Evolutionary conservation across 2,888 invertebrate genomes (phyloP), one percentile per base, ranked within the genome.

Genomic region (Seladonia tumulorum): DNA sequence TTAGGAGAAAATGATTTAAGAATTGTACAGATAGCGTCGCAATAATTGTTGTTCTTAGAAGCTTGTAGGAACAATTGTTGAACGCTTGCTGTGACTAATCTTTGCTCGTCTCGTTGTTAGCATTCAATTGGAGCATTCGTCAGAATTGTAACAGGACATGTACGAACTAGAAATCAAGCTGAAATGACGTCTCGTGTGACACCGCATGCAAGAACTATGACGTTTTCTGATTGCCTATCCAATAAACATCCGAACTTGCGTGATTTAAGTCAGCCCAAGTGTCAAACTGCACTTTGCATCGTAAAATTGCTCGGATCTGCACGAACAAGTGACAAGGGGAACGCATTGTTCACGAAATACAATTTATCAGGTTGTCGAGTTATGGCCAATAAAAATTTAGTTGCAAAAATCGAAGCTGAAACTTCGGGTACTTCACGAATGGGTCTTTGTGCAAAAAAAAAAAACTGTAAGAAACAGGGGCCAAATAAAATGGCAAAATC

Each of bases 191-290:
- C 29, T 25, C 75, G 42, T 68, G 42, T 42, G 68, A 68, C 68
- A 39, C 39, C 35, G 68, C 68, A 22, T 60, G 57, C 60, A 29
- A 63, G 42, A 25, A 42, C n/a, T 25, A 76, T 25, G 63, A 63
- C 35, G 73, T 22, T 39, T 66, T 76, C 66, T n/a, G 63, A 76
- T 76, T 76, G 29, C 63, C 63, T 47, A 22, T 66, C 66, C 25
- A 76, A 47, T 63, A 47, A 29, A 25, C 25, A 45, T 22, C 29
- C 7, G 42, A 76, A 47, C 35, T 66, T 76, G 14, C 76, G 63
- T 47, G 66, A 76, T 60, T 29, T 42, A 22, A 25, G 25, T 63
- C 66, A 22, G 29, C 14, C n/a, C 66, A 14, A 29, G 25, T 76
- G 76, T n/a, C 45, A 47, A 35, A 25, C 22, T 66, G 14, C 22